Percentiles rank a stretch among this genome's conserved stretches.
phyloP scores from a whole-genome alignment of 2,113 vertebrate species.

The Ariopsis seemanni region DNA sequence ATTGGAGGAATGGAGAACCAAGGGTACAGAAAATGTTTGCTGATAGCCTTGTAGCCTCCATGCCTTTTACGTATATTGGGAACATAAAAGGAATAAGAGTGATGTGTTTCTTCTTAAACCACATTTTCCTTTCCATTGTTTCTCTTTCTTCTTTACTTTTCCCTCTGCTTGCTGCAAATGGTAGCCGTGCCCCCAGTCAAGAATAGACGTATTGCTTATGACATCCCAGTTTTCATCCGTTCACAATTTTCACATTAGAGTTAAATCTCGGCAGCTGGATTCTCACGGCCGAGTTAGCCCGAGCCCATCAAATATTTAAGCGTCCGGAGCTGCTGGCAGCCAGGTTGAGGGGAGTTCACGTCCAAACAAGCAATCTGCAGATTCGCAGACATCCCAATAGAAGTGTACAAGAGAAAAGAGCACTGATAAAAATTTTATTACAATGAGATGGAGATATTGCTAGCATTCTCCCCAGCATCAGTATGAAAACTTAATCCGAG shows the following conservation, averaged over 20 bases:
- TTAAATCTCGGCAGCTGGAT: slow-evolving; percentile 99
- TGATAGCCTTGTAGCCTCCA: slow-evolving; percentile 85
- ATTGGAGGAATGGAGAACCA: slow-evolving; percentile 82
- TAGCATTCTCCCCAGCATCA: slow-evolving; percentile 97
- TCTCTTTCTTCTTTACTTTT: slow-evolving; percentile 63
- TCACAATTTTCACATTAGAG: slow-evolving; percentile 99
- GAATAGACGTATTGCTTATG: slow-evolving; percentile 97
- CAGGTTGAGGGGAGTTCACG: slow-evolving; percentile 99
- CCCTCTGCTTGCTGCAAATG: slow-evolving; percentile 28
- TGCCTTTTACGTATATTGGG: slow-evolving; percentile 84
- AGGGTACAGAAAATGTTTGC: slow-evolving; percentile 76
- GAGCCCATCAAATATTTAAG: slow-evolving; percentile 99
- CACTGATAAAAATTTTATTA: slow-evolving; percentile 99
- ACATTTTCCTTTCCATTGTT: slow-evolving; percentile 74
- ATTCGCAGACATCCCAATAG: slow-evolving; percentile 99
- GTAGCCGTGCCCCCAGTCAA: slow-evolving; percentile 82
- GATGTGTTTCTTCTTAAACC: slow-evolving; percentile 88
- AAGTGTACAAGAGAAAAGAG: slow-evolving; percentile 94
- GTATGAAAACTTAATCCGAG: slow-evolving; percentile 99
- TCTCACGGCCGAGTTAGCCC: slow-evolving; percentile 98
- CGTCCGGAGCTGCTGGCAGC: slow-evolving; percentile 92
- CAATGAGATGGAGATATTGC: slow-evolving; percentile 99
- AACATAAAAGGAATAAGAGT: slow-evolving; percentile 84
- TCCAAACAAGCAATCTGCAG: slow-evolving; percentile 94
- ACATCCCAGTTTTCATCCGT: slow-evolving; percentile 97